A percentile compares a stretch with the other conserved stretches of the same genome.
These are phyloP conservation scores for Cyanoramphus novaezelandiae DNA, from an alignment of 2,113 vertebrate species.

Conservation along the genomic window DNA sequence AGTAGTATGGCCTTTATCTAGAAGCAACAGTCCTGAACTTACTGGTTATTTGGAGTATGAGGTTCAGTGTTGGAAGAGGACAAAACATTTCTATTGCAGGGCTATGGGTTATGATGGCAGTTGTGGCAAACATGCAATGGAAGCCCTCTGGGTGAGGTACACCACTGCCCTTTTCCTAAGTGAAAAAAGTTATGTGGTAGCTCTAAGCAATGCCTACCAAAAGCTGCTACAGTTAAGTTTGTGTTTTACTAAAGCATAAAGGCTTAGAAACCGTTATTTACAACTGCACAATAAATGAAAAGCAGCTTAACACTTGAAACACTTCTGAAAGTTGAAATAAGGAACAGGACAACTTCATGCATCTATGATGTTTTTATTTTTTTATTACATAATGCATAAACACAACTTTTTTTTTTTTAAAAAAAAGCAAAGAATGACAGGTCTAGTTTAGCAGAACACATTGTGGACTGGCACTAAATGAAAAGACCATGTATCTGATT, in stretches of 20 bases:
- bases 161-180: background rate
- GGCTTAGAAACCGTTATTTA: background rate
- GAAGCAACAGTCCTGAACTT: background rate
- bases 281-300: background rate
- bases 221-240: background rate
- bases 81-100: background rate
- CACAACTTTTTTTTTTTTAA: background rate
- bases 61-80: background rate
- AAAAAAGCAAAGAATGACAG: background rate
- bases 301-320: background rate
- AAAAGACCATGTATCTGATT: background rate
- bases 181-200: background rate
- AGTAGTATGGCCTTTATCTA: background rate
- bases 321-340: background rate
- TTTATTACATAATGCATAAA: constrained; percentile 59
- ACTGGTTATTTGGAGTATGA: background rate
- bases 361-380: constrained; percentile 3
- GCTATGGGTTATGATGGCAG: background rate
- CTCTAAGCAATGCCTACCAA: background rate
- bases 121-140: background rate
- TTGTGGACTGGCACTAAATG: background rate
- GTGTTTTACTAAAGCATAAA: background rate
- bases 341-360: background rate
- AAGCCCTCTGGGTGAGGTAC: background rate
- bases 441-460: constrained; percentile 23